Conservation (phyloP, 2,113 vertebrate genomes). For the Melanerpes aurifrons region DNA sequence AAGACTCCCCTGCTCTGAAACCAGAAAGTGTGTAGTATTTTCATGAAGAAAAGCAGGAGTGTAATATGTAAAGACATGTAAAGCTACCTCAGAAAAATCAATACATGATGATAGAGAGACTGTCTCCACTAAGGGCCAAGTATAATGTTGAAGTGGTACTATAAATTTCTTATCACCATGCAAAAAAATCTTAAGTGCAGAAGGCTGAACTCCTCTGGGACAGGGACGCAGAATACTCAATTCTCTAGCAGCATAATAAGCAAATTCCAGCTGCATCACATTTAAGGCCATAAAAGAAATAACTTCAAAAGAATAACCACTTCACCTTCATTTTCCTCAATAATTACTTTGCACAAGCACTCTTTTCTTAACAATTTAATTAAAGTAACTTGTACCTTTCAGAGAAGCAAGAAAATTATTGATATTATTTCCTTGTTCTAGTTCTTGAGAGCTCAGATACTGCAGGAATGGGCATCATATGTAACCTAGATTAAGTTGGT, state of each 20-base stretch:
- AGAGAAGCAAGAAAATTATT: not conserved
- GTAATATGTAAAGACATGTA: not conserved
- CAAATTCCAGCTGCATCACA: not conserved
- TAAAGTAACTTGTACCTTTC: not conserved
- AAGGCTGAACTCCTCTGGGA: not conserved
- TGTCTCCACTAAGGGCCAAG: not conserved
- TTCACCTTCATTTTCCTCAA: not conserved
- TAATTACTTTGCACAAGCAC: not conserved
- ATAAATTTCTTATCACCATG: not conserved
- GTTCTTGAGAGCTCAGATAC: not conserved
- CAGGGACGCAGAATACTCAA: not conserved
- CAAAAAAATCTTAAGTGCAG: not conserved
- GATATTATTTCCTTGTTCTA: not conserved
- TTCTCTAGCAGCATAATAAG: not conserved
- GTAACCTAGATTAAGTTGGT: not conserved
- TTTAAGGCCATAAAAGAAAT: not conserved
- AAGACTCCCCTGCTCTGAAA: not conserved
- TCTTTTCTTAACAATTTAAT: not conserved
- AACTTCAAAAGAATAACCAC: not conserved
- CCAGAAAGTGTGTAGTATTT: not conserved
- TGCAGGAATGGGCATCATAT: not conserved
- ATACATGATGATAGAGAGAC: not conserved
- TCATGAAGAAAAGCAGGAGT: not conserved
- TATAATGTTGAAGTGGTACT: not conserved
- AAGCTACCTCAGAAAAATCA: not conserved